Evolutionary conservation across 1,140 invertebrate species (phyloP).

Genomic region (Hirudo medicinalis): DNA sequence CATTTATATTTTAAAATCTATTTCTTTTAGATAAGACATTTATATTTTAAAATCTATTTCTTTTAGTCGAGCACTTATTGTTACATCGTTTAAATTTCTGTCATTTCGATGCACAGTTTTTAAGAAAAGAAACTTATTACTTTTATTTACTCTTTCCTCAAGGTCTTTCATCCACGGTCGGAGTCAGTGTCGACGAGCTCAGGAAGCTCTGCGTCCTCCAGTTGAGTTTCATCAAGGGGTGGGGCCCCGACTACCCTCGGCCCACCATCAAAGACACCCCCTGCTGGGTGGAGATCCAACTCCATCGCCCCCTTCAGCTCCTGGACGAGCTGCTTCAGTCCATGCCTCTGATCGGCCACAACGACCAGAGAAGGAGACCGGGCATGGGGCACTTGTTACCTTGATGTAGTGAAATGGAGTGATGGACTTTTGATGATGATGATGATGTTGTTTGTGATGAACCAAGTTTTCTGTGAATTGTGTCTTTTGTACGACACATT

Average conservation of each 20-base stretch:
- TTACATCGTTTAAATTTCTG: too few relatives aligned
- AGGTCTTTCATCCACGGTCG: slow-evolving; percentile 67
- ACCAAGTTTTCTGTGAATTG: too few relatives aligned
- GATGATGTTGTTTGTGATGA: too few relatives aligned
- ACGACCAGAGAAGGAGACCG: not conserved
- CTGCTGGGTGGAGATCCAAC: slow-evolving; percentile 93
- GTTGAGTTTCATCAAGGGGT: slow-evolving; percentile 95
- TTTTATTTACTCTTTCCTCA: not conserved
- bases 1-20: too few relatives aligned
- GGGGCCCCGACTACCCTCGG: slow-evolving; percentile 93
- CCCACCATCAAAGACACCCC: slow-evolving; percentile 96
- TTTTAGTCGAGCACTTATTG: too few relatives aligned
- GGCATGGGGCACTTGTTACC: not conserved
- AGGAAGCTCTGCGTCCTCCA: slow-evolving; percentile 83
- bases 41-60: too few relatives aligned
- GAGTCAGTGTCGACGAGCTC: slow-evolving; percentile 96
- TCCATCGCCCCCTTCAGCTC: slow-evolving; percentile 80
- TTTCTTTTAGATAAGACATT: too few relatives aligned
- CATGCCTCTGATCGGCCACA: slow-evolving; percentile 6
- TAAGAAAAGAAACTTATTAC: too few relatives aligned
- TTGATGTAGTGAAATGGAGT: not conserved
- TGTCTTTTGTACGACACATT: too few relatives aligned
- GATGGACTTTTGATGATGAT: too few relatives aligned
- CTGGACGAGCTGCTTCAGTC: slow-evolving; percentile 81
- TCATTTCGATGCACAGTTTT: too few relatives aligned